Percentiles rank a stretch among this genome's conserved stretches.
Evolutionary conservation across 2,888 invertebrate species (phyloP).

Genomic region (Hyalella azteca): DNA sequence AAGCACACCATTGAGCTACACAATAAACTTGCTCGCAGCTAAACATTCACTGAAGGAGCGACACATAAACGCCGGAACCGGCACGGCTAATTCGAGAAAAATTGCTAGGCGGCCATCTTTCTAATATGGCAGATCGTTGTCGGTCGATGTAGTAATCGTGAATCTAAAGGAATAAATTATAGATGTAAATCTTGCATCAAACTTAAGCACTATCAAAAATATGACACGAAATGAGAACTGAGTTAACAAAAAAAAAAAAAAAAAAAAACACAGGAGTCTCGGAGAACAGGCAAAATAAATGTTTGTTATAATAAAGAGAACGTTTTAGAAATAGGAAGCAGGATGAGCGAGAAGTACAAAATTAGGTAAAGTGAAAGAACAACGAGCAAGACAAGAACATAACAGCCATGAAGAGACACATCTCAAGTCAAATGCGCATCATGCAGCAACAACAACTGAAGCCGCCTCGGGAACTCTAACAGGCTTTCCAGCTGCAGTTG

Average conservation of each 20-base stretch:
- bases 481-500: background rate
- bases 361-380: background rate
- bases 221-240: too few relatives aligned
- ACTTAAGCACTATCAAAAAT: too few relatives aligned
- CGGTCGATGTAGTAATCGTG: too few relatives aligned
- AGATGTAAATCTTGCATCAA: too few relatives aligned
- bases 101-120: too few relatives aligned
- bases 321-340: background rate
- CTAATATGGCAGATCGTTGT: too few relatives aligned
- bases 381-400: slow-evolving; percentile 16
- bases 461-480: background rate
- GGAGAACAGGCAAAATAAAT: background rate
- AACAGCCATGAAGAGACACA: background rate
- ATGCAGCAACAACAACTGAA: background rate
- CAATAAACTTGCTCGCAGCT: background rate
- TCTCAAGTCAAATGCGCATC: slow-evolving; percentile 1
- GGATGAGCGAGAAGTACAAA: background rate
- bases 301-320: background rate
- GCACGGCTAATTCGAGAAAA: too few relatives aligned
- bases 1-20: background rate
- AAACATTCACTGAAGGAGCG: background rate
- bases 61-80: too few relatives aligned
- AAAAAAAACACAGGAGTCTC: background rate
- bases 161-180: too few relatives aligned
- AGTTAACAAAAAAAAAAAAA: too few relatives aligned